These are phyloP conservation scores for Lonchura striata DNA, from an alignment of 2,113 vertebrate genomes.

Conservation along the genomic window DNA sequence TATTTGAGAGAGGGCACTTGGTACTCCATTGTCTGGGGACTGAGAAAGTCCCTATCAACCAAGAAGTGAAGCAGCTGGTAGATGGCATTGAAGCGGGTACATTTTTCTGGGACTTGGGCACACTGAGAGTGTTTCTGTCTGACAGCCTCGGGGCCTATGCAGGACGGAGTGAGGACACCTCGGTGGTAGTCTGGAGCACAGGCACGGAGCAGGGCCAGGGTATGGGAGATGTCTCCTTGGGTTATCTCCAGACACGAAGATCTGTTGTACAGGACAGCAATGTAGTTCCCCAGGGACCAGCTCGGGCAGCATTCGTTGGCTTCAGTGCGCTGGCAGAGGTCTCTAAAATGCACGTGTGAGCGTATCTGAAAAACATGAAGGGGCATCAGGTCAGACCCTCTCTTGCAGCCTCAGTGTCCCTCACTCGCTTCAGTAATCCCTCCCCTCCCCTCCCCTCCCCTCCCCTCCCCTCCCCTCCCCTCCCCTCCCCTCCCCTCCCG, in stretches of 20 bases:
- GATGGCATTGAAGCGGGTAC: slow-evolving; percentile 81
- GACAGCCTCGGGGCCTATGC: slow-evolving; percentile 73
- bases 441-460: neutral
- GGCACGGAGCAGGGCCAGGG: slow-evolving; percentile 85
- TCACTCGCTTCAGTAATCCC: neutral
- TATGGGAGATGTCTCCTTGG: slow-evolving; percentile 84
- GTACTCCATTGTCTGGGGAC: slow-evolving; percentile 91
- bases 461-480: too few relatives aligned
- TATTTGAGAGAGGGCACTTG: slow-evolving; percentile 97
- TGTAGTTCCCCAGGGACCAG: slow-evolving; percentile 96
- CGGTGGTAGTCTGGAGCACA: slow-evolving; percentile 91
- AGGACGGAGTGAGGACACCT: slow-evolving; percentile 82
- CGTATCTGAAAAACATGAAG: slow-evolving; percentile 81
- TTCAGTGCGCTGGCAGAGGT: slow-evolving; percentile 85
- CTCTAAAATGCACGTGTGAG: slow-evolving; percentile 85
- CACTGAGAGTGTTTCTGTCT: slow-evolving; percentile 80
- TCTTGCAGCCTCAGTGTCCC: neutral
- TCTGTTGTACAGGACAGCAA: slow-evolving; percentile 89
- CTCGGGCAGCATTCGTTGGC: slow-evolving; percentile 89
- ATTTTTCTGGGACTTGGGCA: slow-evolving; percentile 86
- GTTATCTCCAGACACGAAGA: slow-evolving; percentile 90
- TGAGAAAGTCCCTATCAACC: slow-evolving; percentile 93
- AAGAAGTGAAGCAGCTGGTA: slow-evolving; percentile 95
- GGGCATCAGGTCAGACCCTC: neutral
- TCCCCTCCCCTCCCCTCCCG: too few relatives aligned